Percentiles rank a stretch among this genome's conserved stretches.
phyloP scores from a whole-genome alignment of 2,113 vertebrate species.

The Setophaga coronata region DNA sequence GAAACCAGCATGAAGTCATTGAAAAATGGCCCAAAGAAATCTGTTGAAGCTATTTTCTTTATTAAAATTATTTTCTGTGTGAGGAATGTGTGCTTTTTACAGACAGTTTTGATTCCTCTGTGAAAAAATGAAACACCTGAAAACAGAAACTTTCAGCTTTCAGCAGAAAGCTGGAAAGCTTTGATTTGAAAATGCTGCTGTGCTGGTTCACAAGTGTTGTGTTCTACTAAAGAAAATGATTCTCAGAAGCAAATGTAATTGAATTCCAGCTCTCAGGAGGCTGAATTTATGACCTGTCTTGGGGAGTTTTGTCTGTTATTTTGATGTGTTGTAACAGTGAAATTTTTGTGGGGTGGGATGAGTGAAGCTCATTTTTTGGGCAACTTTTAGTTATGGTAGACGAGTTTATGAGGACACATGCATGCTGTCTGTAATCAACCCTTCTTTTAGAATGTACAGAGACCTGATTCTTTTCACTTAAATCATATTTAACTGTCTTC shows the following conservation, averaged over 20 bases:
- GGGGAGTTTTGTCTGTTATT: background rate
- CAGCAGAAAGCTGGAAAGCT: background rate
- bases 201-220: constrained; percentile 18
- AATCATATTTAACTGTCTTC: background rate
- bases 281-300: background rate
- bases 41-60: constrained; percentile 29
- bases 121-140: background rate
- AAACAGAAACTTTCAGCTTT: constrained; percentile 38
- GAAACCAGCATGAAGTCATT: background rate
- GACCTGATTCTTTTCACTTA: background rate
- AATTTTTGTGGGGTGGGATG: background rate
- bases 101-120: constrained; percentile 4
- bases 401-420: background rate
- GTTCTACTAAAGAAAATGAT: background rate
- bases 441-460: background rate
- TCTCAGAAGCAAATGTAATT: constrained; percentile 40
- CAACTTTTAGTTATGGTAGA: background rate
- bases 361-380: background rate
- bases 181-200: constrained; percentile 51
- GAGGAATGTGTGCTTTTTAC: background rate
- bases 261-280: constrained; percentile 16
- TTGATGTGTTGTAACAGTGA: background rate
- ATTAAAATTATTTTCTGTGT: constrained; percentile 44
- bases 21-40: background rate
- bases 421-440: background rate